Evolutionary conservation across 92 coral and sea anemone genomes (phyloP), one percentile per base, ranked within the genome.

Genomic region (Actinernus sp.): DNA sequence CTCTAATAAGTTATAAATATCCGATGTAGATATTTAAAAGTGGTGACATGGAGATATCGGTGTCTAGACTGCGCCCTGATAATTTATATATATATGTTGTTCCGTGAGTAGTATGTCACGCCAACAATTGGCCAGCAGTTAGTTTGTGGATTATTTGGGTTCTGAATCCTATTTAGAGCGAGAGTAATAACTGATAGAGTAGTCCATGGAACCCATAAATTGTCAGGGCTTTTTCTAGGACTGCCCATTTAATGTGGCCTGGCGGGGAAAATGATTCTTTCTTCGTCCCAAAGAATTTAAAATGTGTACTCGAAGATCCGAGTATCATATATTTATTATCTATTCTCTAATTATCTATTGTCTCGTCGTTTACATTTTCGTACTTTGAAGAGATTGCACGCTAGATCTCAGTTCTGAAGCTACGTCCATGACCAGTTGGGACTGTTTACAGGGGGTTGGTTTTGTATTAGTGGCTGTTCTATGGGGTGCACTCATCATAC

Each of bases 21-120:
- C 76, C 66, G 83, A 55, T 81, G 97, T 90, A 90, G 97, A 90
- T 86, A 86, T 90, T 86, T 81, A 44, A 81, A 74, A 90, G 89
- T 87, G 92, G 97, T 48, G 75, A 65, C 23, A 55, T 49, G 36
- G 38, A 63, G 71, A 49, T 68, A 34, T 25, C 30, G 18, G 23
- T 44, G 24, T 36, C 32, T 31, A 49, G 47, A 61, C 44, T 38
- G 70, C 57, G 81, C 41, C 91, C 86, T 76, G 88, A 66, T 54
- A 47, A 74, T 45, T 54, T 66, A 64, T 43, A 25, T 55, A 23
- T 20, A 31, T 6, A 49, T 30, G 14, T 1, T 3, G 22, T 43
- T 57, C 28, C n/a, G n/a, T n/a, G n/a, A n/a, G n/a, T n/a, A n/a
- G n/a, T n/a, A n/a, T n/a, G n/a, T n/a, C n/a, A n/a, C n/a, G n/a